Evolutionary conservation across 2,888 invertebrate genomes (phyloP), one percentile per base, ranked within the genome.

Genomic region (Drosophila maculinotata): DNA sequence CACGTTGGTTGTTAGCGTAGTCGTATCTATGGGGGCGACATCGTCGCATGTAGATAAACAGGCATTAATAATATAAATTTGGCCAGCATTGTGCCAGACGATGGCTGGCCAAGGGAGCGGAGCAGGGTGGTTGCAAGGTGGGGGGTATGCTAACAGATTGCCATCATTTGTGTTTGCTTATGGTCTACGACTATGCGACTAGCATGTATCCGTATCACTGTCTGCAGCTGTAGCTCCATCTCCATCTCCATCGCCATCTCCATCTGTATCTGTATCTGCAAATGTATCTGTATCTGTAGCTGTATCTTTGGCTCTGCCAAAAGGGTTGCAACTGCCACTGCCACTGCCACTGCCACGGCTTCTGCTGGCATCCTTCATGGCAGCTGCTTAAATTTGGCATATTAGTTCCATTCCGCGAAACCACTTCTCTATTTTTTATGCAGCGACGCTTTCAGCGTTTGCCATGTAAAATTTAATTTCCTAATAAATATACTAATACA

Each of bases 21-120:
- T 30, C 36, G 45, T 63, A 62, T 62, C 39, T 68, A 39, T 56
- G 51, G 41, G 53, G 47, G 58, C 74, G 56, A 69, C 69, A 65
- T 59, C 65, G 74, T 71, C 54, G 78, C 84, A 80, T 80, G 76
- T 79, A 71, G 85, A 81, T 84, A 81, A 84, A 79, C 82, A 84
- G 71, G 67, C 73, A 79, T 79, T 84, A 79, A 76, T 76, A 62
- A 79, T 79, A 76, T 76, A 84, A 74, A 84, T 81, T 81, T 79
- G 54, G 67, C 31, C 41, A 67, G 63, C 58, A 66, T 71, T 66
- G 49, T 71, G 48, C 26, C 49, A 66, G 45, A 44, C 42, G 31
- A 33, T 41, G 45, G 38, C 38, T 45, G 38, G 39, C 42, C 48
- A 57, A 35, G 15, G 35, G 38, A n/a, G n/a, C n/a, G 17, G 2